Percentiles rank a stretch among this genome's conserved stretches.
phyloP scores from a whole-genome alignment of 1,140 invertebrate genomes.

The Alviniconcha marisindica region DNA sequence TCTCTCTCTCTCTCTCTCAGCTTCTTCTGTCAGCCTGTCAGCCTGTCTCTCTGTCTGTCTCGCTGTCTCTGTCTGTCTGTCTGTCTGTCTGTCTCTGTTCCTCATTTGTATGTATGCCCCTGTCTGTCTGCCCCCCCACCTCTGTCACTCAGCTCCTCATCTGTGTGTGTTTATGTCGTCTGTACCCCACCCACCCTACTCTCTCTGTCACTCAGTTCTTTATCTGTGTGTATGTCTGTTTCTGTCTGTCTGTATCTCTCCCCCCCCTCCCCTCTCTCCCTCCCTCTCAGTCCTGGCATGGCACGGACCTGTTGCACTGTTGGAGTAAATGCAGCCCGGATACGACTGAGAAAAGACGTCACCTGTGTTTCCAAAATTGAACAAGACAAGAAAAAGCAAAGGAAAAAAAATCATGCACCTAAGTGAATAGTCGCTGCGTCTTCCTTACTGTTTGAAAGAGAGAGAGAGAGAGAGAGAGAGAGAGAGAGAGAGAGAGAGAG shows the following conservation, averaged over 20 bases:
- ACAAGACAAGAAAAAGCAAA: no score
- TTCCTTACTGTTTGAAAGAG: no score
- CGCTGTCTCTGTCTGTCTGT: conserved; percentile 10
- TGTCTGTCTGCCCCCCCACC: no score
- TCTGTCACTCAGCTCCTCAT: no score
- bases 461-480: not conserved
- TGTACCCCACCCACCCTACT: no score
- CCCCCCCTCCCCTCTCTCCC: not conserved
- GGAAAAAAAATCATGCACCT: no score
- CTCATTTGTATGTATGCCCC: not conserved
- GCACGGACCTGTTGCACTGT: no score
- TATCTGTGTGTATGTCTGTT: not conserved
- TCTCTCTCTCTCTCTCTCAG: not conserved
- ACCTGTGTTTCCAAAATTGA: no score
- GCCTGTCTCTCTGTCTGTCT: not conserved
- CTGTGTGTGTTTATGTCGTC: no score
- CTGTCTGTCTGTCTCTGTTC: conserved; percentile 9
- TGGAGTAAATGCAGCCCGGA: no score
- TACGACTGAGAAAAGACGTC: no score
- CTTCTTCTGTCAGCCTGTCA: not conserved
- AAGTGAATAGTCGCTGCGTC: no score
- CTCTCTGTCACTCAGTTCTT: not conserved
- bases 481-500: not conserved
- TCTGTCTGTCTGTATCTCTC: conserved; percentile 34
- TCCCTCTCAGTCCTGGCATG: not conserved